These are phyloP conservation scores for Ophion ellenae DNA, from an alignment of 2,888 invertebrate genomes.

Conservation along the genomic window DNA sequence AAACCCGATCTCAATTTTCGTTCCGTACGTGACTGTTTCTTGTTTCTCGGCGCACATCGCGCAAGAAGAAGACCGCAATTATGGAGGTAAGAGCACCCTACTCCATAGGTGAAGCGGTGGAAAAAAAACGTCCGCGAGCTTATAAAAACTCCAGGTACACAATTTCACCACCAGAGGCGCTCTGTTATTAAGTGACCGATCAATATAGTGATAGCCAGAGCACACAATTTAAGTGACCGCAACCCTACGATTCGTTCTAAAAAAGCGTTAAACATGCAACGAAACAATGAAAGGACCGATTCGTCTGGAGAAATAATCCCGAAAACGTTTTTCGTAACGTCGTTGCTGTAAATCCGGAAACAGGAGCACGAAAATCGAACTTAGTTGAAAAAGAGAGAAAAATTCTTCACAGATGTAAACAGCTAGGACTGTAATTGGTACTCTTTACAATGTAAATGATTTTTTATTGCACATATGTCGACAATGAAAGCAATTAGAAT, in stretches of 20 bases:
- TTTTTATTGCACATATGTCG: background rate
- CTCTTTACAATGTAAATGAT: background rate
- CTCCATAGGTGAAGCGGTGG: background rate
- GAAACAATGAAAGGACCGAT: too few relatives aligned
- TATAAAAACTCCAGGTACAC: background rate
- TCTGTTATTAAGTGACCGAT: background rate
- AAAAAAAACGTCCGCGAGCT: background rate
- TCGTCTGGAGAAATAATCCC: background rate
- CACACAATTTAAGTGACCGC: too few relatives aligned
- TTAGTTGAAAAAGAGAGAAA: background rate
- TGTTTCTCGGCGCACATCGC: background rate
- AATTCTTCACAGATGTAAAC: background rate
- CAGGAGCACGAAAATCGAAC: background rate
- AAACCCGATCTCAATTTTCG: background rate
- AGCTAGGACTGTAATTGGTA: background rate
- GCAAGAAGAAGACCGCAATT: background rate
- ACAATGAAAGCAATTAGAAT: background rate
- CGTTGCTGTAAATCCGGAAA: too few relatives aligned
- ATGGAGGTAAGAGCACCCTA: too few relatives aligned
- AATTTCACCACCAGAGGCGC: background rate
- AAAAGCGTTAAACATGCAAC: too few relatives aligned
- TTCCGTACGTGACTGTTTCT: background rate
- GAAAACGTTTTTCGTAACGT: background rate
- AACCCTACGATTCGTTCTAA: too few relatives aligned
- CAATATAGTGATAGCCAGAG: background rate